Percentiles rank a stretch among this genome's conserved stretches.
Conservation (phyloP, 2,113 vertebrate species). For the Fukomys damarensis region DNA sequence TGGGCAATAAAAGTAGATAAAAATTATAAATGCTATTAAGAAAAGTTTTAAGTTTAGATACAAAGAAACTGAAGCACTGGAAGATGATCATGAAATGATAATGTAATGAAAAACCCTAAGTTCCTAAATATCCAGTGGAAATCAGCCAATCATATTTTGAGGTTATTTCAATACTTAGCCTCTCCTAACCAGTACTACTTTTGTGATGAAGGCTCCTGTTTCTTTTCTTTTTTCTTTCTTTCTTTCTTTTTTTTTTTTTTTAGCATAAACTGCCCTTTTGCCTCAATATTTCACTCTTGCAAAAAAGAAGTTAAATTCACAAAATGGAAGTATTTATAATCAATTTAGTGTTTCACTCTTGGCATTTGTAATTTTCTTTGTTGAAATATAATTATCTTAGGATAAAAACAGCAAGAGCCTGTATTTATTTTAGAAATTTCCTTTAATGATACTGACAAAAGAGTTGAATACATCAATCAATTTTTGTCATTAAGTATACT, state of each 20-base stretch:
- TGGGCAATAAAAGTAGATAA: neutral
- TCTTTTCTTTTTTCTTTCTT: neutral
- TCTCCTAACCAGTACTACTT: neutral
- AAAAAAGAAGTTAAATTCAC: neutral
- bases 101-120: neutral
- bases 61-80: neutral
- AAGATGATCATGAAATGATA: neutral
- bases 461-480: neutral
- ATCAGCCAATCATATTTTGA: neutral
- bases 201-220: neutral
- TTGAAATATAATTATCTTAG: neutral
- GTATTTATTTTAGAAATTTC: neutral
- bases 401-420: neutral
- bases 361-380: neutral
- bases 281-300: accelerated
- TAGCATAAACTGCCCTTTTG: accelerated
- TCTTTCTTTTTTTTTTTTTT: too few species aligned
- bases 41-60: neutral
- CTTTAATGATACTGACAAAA: neutral
- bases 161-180: neutral
- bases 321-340: neutral
- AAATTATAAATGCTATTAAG: neutral
- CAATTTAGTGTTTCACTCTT: neutral
- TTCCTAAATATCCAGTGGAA: accelerated
- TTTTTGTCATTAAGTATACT: neutral